Base-by-base conservation (phyloP, 2,888 invertebrate species). In the Callinectes sapidus region DNA sequence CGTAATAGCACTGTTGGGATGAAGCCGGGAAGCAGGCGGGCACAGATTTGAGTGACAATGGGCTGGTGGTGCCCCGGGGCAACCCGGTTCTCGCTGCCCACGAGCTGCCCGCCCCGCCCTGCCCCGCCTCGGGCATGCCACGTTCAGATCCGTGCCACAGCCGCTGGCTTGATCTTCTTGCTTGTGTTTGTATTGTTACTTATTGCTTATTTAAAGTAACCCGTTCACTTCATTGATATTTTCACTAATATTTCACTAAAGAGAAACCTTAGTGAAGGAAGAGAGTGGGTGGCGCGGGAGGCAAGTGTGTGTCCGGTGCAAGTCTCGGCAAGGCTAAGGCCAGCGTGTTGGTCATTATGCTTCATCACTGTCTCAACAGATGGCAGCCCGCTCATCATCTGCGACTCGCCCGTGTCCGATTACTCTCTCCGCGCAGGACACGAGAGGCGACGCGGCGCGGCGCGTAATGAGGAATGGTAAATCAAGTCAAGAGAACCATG, bases 311-410 rank as follows among this genome's bases (percentile, higher is more conserved):
- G 77, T 18, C 77, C 13, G n/a, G 71, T 32, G 81, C n/a, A 71
- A 48, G 90, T 77, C 77, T 35, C 8, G 35, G 39, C 77, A 28
- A 77, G 90, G 42, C 18, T 2, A 13, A 13, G 81, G 55, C 35
- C 55, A 61, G 71, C 28, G 86, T 42, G 86, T 87, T 87, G 90
- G 86, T 92, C 92, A 92, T 92, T 90, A 92, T 48, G 92, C 87
- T 92, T 90, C 92, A 92, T 90, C 90, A 87, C 87, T 87, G 90
- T 71, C 86, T 90, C 90, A 92, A 90, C 92, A 92, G 92, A 92
- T 92, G 92, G 92, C 90, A 90, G 92, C 54, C 42, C 92, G 91
- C 87, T 39, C 89, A 61, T 92, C 92, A 90, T 89, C 92, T 89
- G 89, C 54, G 89, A 90, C 71, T 89, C 61, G 54, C 61, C 88